Conservation (phyloP, 2,797 vertebrate genomes). For the Siniperca undulata region DNA sequence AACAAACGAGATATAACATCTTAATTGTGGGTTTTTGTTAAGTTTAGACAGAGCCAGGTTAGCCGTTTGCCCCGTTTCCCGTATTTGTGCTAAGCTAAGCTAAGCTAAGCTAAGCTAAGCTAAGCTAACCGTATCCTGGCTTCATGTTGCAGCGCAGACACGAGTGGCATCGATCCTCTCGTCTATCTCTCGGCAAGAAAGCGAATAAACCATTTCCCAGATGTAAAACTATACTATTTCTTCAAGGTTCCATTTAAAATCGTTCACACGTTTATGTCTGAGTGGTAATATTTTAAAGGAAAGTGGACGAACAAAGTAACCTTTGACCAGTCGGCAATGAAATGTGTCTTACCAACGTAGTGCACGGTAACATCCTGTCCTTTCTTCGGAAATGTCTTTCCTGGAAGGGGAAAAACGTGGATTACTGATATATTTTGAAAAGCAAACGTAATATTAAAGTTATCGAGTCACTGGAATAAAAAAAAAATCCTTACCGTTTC, state of each 20-base stretch:
- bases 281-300: fast-evolving
- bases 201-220: not conserved
- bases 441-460: fast-evolving
- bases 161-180: not conserved
- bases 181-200: too few relatives aligned
- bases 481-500: slow-evolving; percentile 61
- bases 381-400: not conserved
- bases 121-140: slow-evolving; percentile 9
- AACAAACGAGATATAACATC: fast-evolving
- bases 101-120: slow-evolving; percentile 25
- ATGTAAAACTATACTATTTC: fast-evolving
- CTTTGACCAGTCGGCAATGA: not conserved
- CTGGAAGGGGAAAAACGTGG: slow-evolving; percentile 32
- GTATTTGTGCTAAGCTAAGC: not conserved
- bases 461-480: fast-evolving
- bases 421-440: not conserved
- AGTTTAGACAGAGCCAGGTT: not conserved
- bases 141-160: not conserved
- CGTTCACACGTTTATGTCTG: not conserved
- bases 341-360: slow-evolving; percentile 69
- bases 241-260: fast-evolving
- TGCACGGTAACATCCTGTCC: slow-evolving; percentile 57
- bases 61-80: not conserved
- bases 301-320: not conserved
- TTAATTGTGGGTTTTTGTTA: not conserved